phyloP scores from a whole-genome alignment of 2,797 vertebrate genomes.

The Pantherophis vulpinus region DNA sequence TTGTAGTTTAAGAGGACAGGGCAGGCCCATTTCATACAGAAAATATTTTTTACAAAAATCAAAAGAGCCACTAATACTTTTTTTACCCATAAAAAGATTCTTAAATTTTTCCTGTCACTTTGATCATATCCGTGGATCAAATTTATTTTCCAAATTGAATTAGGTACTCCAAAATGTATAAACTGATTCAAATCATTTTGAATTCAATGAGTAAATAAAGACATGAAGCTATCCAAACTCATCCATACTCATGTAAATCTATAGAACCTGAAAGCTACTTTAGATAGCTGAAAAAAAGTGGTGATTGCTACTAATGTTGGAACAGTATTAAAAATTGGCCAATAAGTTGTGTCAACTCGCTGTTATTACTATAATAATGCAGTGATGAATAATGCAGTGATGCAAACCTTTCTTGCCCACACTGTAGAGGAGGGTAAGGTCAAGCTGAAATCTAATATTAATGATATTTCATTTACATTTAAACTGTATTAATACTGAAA shows the following conservation, averaged over 20 bases:
- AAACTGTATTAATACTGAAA: neutral
- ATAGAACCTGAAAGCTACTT: neutral
- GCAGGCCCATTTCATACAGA: conserved; percentile 31
- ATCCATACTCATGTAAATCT: neutral
- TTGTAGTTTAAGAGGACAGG: conserved; percentile 13
- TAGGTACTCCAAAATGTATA: neutral
- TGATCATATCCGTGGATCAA: neutral
- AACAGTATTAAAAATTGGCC: neutral
- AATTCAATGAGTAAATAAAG: neutral
- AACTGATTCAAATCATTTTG: neutral
- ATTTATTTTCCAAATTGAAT: neutral
- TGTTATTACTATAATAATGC: neutral
- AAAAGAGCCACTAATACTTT: conserved; percentile 9
- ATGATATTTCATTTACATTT: neutral
- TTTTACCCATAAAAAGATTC: neutral
- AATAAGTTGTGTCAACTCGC: neutral
- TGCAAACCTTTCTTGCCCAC: neutral
- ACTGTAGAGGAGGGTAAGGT: neutral
- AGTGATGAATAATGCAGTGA: neutral
- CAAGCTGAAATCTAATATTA: neutral
- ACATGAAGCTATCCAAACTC: neutral
- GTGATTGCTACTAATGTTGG: neutral
- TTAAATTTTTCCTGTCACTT: neutral
- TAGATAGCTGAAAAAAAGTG: neutral
- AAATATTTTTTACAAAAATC: conserved; percentile 13